Conservation (phyloP, 2,797 vertebrate species). For the Vipera latastei region DNA sequence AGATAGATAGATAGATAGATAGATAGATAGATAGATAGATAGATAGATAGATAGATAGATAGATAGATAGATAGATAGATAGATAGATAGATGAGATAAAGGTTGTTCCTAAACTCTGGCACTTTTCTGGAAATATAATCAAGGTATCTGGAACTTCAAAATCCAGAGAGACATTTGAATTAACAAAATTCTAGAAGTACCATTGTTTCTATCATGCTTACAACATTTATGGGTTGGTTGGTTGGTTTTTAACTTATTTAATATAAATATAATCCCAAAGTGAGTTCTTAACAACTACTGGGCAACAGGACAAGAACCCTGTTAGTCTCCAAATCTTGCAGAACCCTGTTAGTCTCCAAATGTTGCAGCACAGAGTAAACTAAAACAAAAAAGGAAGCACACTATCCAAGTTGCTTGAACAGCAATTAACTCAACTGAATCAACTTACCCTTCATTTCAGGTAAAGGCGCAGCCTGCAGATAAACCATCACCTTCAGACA, state of each 20-base stretch:
- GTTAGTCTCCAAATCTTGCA: neutral
- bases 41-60: too few species aligned
- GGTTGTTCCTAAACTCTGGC: neutral
- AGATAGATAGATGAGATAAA: neutral
- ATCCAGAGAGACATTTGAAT: neutral
- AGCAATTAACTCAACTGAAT: neutral
- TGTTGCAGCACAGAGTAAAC: neutral
- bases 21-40: too few species aligned
- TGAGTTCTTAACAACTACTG: neutral
- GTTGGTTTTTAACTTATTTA: too few species aligned
- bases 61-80: too few species aligned
- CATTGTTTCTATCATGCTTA: neutral
- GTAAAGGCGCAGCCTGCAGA: neutral
- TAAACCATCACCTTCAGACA: neutral
- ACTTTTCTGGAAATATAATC: neutral
- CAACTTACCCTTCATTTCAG: neutral
- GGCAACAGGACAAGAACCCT: too few species aligned
- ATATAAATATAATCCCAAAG: too few species aligned
- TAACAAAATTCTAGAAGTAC: neutral
- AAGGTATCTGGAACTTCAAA: neutral
- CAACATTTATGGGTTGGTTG: neutral
- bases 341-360: neutral
- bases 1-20: too few species aligned
- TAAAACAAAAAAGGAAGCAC: neutral
- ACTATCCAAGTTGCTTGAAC: neutral